phyloP scores from a whole-genome alignment of 2,888 invertebrate species.

The Coremacera marginata region DNA sequence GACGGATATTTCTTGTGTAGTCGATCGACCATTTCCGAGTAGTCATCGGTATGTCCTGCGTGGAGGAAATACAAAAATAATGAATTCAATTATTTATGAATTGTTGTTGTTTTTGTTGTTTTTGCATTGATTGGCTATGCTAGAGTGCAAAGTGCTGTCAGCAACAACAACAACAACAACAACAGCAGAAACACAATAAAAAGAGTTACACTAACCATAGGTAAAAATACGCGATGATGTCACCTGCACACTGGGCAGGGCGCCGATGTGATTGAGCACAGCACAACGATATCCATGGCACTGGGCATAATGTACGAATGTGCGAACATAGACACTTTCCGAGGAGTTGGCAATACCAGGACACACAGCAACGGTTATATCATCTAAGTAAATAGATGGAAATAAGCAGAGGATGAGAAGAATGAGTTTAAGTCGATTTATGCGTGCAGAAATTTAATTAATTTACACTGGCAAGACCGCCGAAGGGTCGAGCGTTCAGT shows the following conservation, averaged over 20 bases:
- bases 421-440: not conserved
- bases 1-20: conserved; percentile 80
- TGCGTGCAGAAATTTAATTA: not conserved
- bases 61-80: not conserved
- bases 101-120: not conserved
- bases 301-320: conserved; percentile 92
- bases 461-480: no score
- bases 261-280: conserved; percentile 94
- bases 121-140: conserved; percentile 2
- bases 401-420: conserved; percentile 44
- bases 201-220: conserved; percentile 86
- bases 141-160: not conserved
- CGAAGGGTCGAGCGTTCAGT: no score
- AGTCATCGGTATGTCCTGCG: conserved; percentile 90
- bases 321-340: conserved; percentile 93
- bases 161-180: not conserved
- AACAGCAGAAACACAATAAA: not conserved
- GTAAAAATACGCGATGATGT: conserved; percentile 91
- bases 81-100: conserved; percentile 7
- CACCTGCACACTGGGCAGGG: conserved; percentile 84
- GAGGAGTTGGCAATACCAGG: conserved; percentile 96
- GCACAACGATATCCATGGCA: conserved; percentile 92
- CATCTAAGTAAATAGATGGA: conserved; percentile 73
- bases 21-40: conserved; percentile 83
- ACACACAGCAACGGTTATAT: conserved; percentile 88